These are phyloP conservation scores for Perizoma flavofasciatum DNA, from an alignment of 2,888 invertebrate species.

Conservation along the genomic window DNA sequence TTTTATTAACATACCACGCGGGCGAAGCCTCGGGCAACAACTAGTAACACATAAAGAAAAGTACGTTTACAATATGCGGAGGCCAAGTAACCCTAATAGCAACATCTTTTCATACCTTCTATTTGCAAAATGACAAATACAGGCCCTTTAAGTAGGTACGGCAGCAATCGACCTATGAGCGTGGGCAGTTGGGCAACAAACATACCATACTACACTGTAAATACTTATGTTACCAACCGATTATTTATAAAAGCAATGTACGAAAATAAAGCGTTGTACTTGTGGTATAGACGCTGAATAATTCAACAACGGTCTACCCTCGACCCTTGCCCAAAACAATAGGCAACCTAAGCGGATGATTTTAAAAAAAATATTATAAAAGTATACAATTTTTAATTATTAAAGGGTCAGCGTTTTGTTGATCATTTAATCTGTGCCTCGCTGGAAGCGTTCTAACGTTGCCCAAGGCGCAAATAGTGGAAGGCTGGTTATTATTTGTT, in stretches of 20 bases:
- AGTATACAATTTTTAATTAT: constrained; percentile 63
- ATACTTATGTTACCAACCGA: too few relatives aligned
- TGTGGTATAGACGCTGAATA: constrained; percentile 54
- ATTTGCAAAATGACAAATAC: not conserved
- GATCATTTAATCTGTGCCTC: constrained; percentile 46
- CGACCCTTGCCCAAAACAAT: constrained; percentile 63
- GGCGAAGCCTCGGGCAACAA: too few relatives aligned
- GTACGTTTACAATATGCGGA: constrained; percentile 7
- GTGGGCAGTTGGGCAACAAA: not conserved
- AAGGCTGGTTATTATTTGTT: constrained; percentile 24
- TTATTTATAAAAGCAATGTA: constrained; percentile 44
- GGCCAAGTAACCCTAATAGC: not conserved
- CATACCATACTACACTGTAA: not conserved
- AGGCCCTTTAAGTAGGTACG: too few relatives aligned
- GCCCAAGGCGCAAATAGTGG: constrained; percentile 39
- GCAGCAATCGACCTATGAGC: not conserved
- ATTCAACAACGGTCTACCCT: constrained; percentile 55
- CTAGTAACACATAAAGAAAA: not conserved
- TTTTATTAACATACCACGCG: too few relatives aligned
- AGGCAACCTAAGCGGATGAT: constrained; percentile 49
- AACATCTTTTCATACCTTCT: not conserved
- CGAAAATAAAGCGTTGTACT: constrained; percentile 69
- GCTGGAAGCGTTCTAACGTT: constrained; percentile 39
- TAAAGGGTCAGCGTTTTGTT: constrained; percentile 49
- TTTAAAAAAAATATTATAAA: constrained; percentile 39